These are phyloP conservation scores for Cyprinodon tularosa DNA, from an alignment of 2,113 vertebrate genomes.

Conservation along the genomic window DNA sequence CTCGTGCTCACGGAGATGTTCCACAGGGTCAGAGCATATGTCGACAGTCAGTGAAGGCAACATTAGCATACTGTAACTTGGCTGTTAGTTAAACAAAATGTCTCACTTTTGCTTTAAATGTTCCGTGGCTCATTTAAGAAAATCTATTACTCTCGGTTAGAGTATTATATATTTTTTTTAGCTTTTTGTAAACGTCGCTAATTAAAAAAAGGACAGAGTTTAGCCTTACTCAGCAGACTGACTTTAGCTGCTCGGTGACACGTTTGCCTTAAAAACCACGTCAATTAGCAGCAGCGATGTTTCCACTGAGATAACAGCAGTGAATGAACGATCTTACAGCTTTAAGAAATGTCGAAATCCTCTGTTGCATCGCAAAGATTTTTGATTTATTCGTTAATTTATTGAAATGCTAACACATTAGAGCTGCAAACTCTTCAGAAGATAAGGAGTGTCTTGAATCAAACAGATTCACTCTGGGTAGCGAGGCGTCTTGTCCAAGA, in stretches of 20 bases:
- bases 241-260: slow-evolving; percentile 10
- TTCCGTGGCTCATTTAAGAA: not conserved
- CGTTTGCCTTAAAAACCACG: not conserved
- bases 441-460: not conserved
- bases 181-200: not conserved
- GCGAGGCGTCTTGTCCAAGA: not conserved
- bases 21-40: slow-evolving; percentile 49
- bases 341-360: not conserved
- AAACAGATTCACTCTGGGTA: not conserved
- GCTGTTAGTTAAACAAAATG: slow-evolving; percentile 11
- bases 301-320: not conserved
- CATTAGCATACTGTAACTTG: slow-evolving; percentile 40
- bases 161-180: not conserved
- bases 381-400: not conserved
- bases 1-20: slow-evolving; percentile 16
- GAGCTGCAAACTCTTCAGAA: too few species aligned
- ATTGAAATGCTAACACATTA: too few species aligned
- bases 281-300: not conserved
- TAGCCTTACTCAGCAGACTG: slow-evolving; percentile 32
- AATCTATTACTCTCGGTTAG: not conserved
- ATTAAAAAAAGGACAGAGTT: slow-evolving; percentile 12
- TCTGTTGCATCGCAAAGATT: not conserved
- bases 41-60: slow-evolving; percentile 51
- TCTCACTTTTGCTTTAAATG: not conserved
- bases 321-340: not conserved